Evolutionary conservation across 2,888 invertebrate genomes (phyloP).

Genomic region (Diaphora mendica): DNA sequence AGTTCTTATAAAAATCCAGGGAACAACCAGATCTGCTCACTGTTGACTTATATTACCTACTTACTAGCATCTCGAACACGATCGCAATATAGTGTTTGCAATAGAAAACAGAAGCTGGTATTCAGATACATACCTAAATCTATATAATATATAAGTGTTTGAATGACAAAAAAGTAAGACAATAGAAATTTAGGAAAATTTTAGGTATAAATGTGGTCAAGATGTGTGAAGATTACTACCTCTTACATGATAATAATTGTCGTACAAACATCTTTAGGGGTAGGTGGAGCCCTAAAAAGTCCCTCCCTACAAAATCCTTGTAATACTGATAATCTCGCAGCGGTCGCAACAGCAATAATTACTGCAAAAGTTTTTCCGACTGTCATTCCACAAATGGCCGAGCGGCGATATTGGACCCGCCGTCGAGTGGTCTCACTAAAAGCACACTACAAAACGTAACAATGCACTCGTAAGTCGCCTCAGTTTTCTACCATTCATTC

Average conservation of each 20-base stretch:
- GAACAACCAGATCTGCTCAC: neutral
- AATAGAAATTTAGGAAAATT: too few species aligned
- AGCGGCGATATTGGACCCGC: conserved; percentile 42
- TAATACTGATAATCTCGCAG: neutral
- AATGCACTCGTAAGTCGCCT: conserved; percentile 52
- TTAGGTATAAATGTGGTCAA: too few species aligned
- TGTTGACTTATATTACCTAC: neutral
- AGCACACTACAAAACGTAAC: conserved; percentile 53
- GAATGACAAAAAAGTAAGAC: neutral
- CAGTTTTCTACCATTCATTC: conserved; percentile 50
- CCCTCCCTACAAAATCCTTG: too few species aligned
- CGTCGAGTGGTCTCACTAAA: conserved; percentile 52
- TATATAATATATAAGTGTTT: neutral
- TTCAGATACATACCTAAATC: neutral
- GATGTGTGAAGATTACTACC: too few species aligned
- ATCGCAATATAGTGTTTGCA: neutral
- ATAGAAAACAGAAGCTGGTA: neutral
- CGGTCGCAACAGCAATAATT: conserved; percentile 43
- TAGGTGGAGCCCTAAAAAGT: too few species aligned
- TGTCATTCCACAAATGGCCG: conserved; percentile 56
- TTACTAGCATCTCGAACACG: too few species aligned
- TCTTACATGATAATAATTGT: too few species aligned
- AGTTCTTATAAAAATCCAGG: neutral
- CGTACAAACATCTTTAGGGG: too few species aligned
- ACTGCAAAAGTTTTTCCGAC: conserved; percentile 41